These are phyloP conservation scores for Mormyrops attenuatus DNA, from an alignment of 2,797 vertebrate genomes.

Conservation along the genomic window DNA sequence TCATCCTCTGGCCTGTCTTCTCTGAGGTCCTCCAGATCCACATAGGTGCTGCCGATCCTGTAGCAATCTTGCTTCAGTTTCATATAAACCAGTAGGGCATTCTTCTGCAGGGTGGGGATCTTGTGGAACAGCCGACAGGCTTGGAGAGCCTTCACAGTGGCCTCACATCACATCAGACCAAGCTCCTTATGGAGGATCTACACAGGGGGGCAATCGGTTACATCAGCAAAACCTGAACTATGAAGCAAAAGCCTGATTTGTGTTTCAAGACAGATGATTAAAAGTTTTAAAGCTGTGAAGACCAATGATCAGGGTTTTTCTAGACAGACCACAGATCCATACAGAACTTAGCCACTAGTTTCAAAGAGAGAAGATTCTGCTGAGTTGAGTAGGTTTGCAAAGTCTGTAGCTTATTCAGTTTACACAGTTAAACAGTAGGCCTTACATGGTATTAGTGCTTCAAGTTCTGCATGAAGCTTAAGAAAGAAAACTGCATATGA, in stretches of 20 bases:
- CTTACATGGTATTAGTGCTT: not conserved
- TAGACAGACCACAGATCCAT: not conserved
- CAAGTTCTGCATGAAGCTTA: not conserved
- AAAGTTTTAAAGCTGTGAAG: not conserved
- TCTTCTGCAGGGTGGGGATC: conserved; percentile 57
- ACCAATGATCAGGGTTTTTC: not conserved
- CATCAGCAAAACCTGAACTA: not conserved
- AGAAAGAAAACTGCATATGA: not conserved
- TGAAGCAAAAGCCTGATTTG: not conserved
- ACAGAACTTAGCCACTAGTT: not conserved
- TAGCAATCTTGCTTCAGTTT: conserved; percentile 57
- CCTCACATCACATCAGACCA: conserved; percentile 60
- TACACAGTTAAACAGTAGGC: not conserved
- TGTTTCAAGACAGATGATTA: not conserved
- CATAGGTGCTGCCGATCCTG: conserved; percentile 64
- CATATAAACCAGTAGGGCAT: conserved; percentile 62
- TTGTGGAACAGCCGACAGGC: conserved; percentile 53
- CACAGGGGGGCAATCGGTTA: conserved; percentile 22
- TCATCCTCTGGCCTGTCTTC: conserved; percentile 35
- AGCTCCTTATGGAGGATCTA: conserved; percentile 64
- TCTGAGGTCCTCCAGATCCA: conserved; percentile 47
- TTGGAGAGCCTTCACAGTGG: conserved; percentile 51
- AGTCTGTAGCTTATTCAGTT: not conserved
- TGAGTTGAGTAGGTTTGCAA: not conserved
- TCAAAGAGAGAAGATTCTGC: no score